phyloP scores from a whole-genome alignment of 2,113 vertebrate species.

The Lanius ludovicianus region DNA sequence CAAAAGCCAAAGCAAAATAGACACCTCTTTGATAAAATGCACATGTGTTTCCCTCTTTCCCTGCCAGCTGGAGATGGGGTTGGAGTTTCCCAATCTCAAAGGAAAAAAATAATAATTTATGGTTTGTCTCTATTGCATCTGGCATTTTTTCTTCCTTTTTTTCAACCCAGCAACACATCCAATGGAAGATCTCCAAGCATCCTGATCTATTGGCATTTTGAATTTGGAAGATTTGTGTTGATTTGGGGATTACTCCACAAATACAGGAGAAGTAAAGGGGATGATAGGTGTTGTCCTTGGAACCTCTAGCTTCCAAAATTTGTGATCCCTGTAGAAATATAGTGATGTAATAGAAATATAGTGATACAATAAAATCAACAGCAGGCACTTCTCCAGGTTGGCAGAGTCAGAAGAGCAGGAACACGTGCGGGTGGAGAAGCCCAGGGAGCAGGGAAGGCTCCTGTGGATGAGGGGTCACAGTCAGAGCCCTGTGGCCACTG shows the following conservation, averaged over 20 bases:
- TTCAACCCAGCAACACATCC: rapidly evolving
- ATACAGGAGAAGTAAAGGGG: not conserved
- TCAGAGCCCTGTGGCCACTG: rapidly evolving
- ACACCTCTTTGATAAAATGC: conserved; percentile 28
- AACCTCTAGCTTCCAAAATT: not conserved
- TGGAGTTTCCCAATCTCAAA: conserved; percentile 4
- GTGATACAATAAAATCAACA: not conserved
- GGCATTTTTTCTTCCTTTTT: not conserved
- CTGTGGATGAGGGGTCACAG: rapidly evolving
- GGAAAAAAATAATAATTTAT: not conserved
- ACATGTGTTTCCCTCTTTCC: not conserved
- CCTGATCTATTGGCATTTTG: not conserved
- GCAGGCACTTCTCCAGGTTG: not conserved
- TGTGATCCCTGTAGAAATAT: not conserved
- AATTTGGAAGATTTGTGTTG: not conserved
- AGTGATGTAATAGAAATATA: rapidly evolving
- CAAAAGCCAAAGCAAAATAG: not conserved
- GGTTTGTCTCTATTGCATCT: not conserved
- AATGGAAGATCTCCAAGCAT: not conserved
- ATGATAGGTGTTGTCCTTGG: not conserved
- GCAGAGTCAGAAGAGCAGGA: not conserved
- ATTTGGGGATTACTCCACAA: not conserved
- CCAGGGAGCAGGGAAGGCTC: not conserved
- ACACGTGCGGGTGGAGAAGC: rapidly evolving
- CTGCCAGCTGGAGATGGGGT: not conserved